Base-by-base conservation (phyloP, 2,888 invertebrate species). In the Eucera pruinosa region DNA sequence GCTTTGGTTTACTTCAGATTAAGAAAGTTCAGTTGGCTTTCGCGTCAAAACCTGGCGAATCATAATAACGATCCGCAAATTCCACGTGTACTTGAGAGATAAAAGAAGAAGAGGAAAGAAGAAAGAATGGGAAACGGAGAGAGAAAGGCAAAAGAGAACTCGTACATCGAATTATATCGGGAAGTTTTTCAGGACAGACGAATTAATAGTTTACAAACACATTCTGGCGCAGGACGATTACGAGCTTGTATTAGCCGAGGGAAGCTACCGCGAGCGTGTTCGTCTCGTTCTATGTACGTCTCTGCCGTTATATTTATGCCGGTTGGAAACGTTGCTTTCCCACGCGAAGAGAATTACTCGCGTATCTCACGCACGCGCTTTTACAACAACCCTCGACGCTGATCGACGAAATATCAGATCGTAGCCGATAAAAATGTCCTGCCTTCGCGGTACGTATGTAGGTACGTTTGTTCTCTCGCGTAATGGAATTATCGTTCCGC, bases 401-500 rank as follows among this genome's bases (percentile, higher is more conserved):
- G 85, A 85, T 85, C 83, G 83, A 68, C 83, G 83, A 83, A 85
- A 85, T 85, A 85, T 83, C 85, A 80, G 85, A 85, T 85, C 81
- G 75, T 67, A 58, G 64, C 58, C 78, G 85, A 85, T 85, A 85
- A 85, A 85, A 85, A 80, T 78, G 76, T 80, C 80, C 70, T 69
- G 62, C 55, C 65, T 54, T 66, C 67, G 65, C 69, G 54, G 72
- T 77, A 61, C 74, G 70, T 73, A 80, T 76, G 76, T 78, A 76
- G 71, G 74, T 85, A 79, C 81, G 86, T 87, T 87, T 86, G 87
- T 88, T 86, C 86, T 84, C 82, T 82, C 81, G 82, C 85, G 84
- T 87, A 88, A 87, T 88, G 88, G 86, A 88, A 88, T 88, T 88
- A 88, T 85, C 84, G 83, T 82, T 80, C 76, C 80, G 72, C 77